Base-by-base conservation (phyloP, 2,888 invertebrate species). In the Chrysomela aeneicollis region DNA sequence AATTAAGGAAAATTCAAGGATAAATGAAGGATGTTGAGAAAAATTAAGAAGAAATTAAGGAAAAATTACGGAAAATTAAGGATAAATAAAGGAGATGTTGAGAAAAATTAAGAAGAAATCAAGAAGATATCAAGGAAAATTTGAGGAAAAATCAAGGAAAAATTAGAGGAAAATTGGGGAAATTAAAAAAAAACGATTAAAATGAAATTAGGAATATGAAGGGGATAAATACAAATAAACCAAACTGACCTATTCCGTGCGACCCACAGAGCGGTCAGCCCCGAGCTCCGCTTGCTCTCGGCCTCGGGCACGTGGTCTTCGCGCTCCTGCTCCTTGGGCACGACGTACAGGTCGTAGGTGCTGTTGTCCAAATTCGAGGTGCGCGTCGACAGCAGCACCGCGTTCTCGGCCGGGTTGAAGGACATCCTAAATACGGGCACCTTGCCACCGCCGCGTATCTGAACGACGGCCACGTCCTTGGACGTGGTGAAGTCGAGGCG, bases 371-470 rank as follows among this genome's bases (percentile, higher is more conserved):
- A 82, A 80, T 91, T 93, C 49, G 88, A 86, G 0, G 93, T 90
- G 67, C 94, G 87, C 0, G 93, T 92, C 60, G 94, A 94, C 22
- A 98, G 87, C 0, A 99, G 85, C 65, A 98, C 92, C 32, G 96
- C 93, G 86, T 97, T 96, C 78, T 99, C 95, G 12, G 98, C 98
- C 71, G 97, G 97, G 84, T 99, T 99, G 79, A 97, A 94, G 0
- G 97, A 96, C 90, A 99, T 93, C 78, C 94, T 94, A 82, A 89
- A 89, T 0, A 93, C 90, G 1, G 79, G 78, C 2, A 89, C 88
- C 61, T 92, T 88, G 32, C 91, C 90, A 30, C 91, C 89, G 0
- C 93, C 93, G 74, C 96, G 89, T 59, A 99, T 88, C 80, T 95
- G 96, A 91, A 98, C 94, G 0, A 98, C 91, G 0, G 95, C 91